A percentile compares a stretch with the other conserved stretches of the same genome.
phyloP scores from a whole-genome alignment of 2,888 invertebrate genomes.

The Drosophila setosimentum region DNA sequence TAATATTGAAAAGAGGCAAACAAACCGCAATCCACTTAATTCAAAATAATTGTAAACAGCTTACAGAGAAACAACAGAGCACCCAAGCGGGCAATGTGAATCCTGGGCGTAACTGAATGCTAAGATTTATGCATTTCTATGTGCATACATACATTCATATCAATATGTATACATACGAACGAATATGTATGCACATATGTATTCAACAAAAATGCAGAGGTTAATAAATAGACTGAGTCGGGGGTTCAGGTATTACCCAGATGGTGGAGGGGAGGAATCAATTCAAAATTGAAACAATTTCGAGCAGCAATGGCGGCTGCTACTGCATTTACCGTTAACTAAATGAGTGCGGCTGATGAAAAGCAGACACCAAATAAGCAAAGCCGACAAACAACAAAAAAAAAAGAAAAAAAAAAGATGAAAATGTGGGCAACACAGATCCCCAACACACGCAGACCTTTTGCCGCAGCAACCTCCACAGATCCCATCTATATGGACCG shows the following conservation, averaged over 20 bases:
- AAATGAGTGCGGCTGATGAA: constrained; percentile 73
- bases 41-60: constrained; percentile 71
- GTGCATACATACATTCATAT: neutral
- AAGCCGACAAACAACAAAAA: constrained; percentile 36
- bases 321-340: constrained; percentile 68
- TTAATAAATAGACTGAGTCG: constrained; percentile 54
- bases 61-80: constrained; percentile 45
- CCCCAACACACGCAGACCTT: constrained; percentile 40
- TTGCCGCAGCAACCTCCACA: constrained; percentile 31
- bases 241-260: constrained; percentile 32
- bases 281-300: constrained; percentile 19
- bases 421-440: constrained; percentile 6
- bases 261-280: constrained; percentile 18
- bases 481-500: constrained; percentile 14
- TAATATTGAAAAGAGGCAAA: constrained; percentile 23
- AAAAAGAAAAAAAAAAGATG: neutral
- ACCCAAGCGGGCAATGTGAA: constrained; percentile 40
- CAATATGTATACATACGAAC: constrained; percentile 13
- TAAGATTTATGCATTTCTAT: constrained; percentile 60
- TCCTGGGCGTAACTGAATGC: constrained; percentile 68
- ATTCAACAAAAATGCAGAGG: constrained; percentile 34
- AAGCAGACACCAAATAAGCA: constrained; percentile 57
- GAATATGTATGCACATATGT: constrained; percentile 3
- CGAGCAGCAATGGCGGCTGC: constrained; percentile 48
- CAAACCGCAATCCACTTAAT: constrained; percentile 59